A percentile compares a stretch with the other conserved stretches of the same genome.
Conservation (phyloP, 2,888 invertebrate genomes). For the Formica aserva region DNA sequence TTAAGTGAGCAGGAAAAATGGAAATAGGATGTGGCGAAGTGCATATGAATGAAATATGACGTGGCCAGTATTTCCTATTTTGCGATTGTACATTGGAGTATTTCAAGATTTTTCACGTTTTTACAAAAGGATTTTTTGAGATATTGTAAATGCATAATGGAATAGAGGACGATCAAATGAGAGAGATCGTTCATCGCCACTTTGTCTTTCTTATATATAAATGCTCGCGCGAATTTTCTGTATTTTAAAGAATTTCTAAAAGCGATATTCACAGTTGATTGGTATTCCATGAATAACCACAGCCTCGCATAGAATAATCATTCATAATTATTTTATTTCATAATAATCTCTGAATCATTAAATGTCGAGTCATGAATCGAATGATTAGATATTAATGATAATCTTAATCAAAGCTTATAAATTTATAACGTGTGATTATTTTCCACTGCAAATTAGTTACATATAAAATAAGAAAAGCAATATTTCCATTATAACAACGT, state of each 20-base stretch:
- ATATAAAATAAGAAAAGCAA: neutral
- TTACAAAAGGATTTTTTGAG: neutral
- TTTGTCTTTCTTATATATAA: constrained; percentile 28
- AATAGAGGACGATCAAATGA: neutral
- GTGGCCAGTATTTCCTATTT: constrained; percentile 6
- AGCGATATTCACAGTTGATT: constrained; percentile 3
- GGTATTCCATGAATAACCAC: constrained; percentile 33
- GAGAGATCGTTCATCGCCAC: neutral
- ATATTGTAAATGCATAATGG: neutral
- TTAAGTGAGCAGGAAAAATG: constrained; percentile 18
- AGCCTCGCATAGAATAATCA: constrained; percentile 1
- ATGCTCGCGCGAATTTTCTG: constrained; percentile 7
- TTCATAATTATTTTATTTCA: neutral
- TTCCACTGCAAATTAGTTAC: neutral
- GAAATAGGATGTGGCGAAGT: constrained; percentile 32
- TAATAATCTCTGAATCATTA: constrained; percentile 30
- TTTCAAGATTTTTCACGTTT: constrained; percentile 34
- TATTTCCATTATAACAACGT: neutral
- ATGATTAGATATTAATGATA: neutral
- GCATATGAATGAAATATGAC: constrained; percentile 19
- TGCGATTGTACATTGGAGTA: neutral
- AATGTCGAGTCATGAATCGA: neutral
- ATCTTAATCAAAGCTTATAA: neutral
- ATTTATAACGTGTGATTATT: neutral
- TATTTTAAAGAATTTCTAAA: constrained; percentile 1